These are phyloP conservation scores for Hemicrepidius hirtus DNA, from an alignment of 2,888 invertebrate genomes.

Conservation along the genomic window DNA sequence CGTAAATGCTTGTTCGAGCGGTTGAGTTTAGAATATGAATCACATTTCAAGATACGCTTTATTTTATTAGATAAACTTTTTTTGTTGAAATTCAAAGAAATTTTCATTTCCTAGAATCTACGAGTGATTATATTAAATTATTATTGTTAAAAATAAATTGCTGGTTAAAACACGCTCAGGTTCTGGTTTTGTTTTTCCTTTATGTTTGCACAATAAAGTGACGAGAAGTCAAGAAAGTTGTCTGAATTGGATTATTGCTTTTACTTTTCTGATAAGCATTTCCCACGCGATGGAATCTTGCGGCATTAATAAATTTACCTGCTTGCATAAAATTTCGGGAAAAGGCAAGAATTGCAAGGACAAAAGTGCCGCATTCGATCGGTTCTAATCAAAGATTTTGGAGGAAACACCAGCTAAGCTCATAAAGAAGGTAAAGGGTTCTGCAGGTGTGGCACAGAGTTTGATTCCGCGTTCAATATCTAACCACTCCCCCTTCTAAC, in stretches of 20 bases:
- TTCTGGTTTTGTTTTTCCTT: too few relatives aligned
- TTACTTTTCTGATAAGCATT: not conserved
- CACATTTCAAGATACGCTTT: too few relatives aligned
- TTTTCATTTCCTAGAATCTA: too few relatives aligned
- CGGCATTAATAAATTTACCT: slow-evolving; percentile 4
- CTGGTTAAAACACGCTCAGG: too few relatives aligned
- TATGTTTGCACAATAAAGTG: not conserved
- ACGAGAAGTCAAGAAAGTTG: not conserved
- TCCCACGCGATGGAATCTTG: slow-evolving; percentile 4
- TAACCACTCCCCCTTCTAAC: not conserved
- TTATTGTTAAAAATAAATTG: too few relatives aligned
- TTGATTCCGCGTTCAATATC: slow-evolving; percentile 21
- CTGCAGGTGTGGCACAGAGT: slow-evolving; percentile 31
- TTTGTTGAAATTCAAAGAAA: too few relatives aligned
- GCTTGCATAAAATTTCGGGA: not conserved
- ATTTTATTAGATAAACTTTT: too few relatives aligned
- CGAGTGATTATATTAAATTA: too few relatives aligned
- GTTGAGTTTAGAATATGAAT: too few relatives aligned
- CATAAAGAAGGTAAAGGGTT: slow-evolving; percentile 32
- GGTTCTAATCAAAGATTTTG: slow-evolving; percentile 22
- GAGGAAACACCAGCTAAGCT: slow-evolving; percentile 23
- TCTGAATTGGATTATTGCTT: not conserved
- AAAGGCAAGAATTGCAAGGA: not conserved
- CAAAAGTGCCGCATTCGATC: slow-evolving; percentile 3
- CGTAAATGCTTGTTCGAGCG: not conserved